phyloP scores from a whole-genome alignment of 1,140 invertebrate species.

The Cherax quadricarinatus region DNA sequence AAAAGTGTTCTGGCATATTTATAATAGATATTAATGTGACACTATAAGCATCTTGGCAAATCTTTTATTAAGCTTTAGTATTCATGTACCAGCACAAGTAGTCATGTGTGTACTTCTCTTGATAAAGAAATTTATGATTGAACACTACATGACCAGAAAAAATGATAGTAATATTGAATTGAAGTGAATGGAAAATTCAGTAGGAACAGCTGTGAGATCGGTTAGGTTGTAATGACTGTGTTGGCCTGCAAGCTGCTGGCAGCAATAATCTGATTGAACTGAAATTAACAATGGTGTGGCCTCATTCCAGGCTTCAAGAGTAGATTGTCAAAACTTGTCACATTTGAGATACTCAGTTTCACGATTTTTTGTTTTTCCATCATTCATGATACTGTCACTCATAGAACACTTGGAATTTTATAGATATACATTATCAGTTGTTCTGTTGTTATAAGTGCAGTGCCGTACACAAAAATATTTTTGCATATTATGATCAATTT shows the following conservation, averaged over 20 bases:
- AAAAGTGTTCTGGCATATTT: not conserved
- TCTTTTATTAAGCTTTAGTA: not conserved
- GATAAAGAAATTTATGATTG: conserved; percentile 8
- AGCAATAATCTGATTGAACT: too few species aligned
- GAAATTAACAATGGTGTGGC: too few species aligned
- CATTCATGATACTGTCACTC: not conserved
- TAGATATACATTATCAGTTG: not conserved
- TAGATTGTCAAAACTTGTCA: too few species aligned
- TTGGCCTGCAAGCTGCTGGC: too few species aligned
- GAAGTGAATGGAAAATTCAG: not conserved
- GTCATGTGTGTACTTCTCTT: not conserved
- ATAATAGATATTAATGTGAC: not conserved
- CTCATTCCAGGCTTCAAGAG: too few species aligned
- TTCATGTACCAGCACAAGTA: not conserved
- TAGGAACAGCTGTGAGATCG: not conserved
- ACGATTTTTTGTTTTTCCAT: not conserved
- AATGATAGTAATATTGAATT: not conserved
- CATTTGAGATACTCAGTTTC: too few species aligned
- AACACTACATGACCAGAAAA: not conserved
- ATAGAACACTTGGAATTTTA: not conserved
- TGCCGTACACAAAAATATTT: not conserved
- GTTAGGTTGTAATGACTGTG: not conserved
- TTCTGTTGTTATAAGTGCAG: not conserved
- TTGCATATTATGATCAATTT: not conserved
- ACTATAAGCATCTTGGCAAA: not conserved